Conservation (phyloP, 1,140 invertebrate genomes). For the Pseudobourletiella spinata region DNA sequence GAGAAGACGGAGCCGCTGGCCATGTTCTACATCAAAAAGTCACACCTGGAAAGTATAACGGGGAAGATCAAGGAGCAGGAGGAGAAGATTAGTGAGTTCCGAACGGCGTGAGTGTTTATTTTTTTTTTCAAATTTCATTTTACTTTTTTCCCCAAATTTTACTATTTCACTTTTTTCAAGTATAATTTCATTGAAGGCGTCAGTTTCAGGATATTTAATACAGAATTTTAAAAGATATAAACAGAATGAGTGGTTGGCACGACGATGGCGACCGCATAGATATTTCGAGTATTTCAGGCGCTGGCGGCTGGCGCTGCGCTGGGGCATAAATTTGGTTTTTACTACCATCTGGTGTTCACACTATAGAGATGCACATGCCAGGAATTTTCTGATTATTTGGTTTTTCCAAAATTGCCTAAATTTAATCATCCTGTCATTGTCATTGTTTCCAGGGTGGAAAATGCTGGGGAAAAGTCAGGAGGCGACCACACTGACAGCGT, state of each 20-base stretch:
- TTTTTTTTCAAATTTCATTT: neutral
- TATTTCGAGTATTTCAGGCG: neutral
- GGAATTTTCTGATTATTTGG: no score
- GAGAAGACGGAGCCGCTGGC: slow-evolving; percentile 26
- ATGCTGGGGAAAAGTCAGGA: no score
- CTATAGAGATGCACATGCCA: no score
- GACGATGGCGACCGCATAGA: neutral
- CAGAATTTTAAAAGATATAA: neutral
- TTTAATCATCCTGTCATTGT: no score
- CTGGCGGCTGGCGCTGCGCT: no score
- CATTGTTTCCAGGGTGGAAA: no score
- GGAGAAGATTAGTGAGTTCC: neutral
- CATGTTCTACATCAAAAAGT: slow-evolving; percentile 31
- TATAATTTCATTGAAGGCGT: neutral
- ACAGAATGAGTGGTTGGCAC: neutral
- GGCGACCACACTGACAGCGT: no score
- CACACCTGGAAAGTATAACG: slow-evolving; percentile 21
- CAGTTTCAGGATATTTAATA: no score
- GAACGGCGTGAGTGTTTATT: neutral
- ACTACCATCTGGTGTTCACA: no score
- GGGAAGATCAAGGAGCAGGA: slow-evolving; percentile 8
- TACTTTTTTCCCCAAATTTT: neutral
- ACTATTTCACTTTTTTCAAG: neutral
- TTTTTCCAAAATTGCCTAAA: no score
- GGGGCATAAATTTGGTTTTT: no score